Conservation (phyloP, 2,888 invertebrate species). For the Drosophila differens region DNA sequence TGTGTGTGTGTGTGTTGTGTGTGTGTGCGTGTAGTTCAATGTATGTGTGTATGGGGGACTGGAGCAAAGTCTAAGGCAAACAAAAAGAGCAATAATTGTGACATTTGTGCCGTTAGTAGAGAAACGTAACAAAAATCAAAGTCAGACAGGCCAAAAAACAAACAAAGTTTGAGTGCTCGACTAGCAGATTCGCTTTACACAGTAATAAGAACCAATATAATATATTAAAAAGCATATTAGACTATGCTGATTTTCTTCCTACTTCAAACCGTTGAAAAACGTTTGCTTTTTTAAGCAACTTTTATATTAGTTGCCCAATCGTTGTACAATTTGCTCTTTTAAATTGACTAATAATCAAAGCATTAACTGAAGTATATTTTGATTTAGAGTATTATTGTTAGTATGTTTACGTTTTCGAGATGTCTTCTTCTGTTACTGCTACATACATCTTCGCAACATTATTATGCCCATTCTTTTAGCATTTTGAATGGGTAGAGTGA, state of each 20-base stretch:
- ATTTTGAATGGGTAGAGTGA: neutral
- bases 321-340: neutral
- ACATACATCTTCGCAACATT: neutral
- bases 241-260: neutral
- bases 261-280: neutral
- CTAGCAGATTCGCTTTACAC: neutral
- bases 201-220: neutral
- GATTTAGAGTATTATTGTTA: neutral
- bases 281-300: neutral
- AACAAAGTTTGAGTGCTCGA: neutral
- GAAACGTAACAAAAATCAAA: slow-evolving; percentile 58
- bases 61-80: slow-evolving; percentile 35
- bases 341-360: neutral
- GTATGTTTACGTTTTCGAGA: neutral
- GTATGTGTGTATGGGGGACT: neutral
- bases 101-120: slow-evolving; percentile 53
- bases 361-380: neutral
- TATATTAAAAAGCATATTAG: neutral
- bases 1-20: neutral
- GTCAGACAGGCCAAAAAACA: slow-evolving; percentile 26
- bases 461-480: neutral
- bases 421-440: neutral
- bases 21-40: neutral
- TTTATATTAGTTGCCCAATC: neutral
- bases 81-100: slow-evolving; percentile 60